Evolutionary conservation across 64 coral and sea anemone species (phyloP).

Genomic region (Astreopora myriophthalma): DNA sequence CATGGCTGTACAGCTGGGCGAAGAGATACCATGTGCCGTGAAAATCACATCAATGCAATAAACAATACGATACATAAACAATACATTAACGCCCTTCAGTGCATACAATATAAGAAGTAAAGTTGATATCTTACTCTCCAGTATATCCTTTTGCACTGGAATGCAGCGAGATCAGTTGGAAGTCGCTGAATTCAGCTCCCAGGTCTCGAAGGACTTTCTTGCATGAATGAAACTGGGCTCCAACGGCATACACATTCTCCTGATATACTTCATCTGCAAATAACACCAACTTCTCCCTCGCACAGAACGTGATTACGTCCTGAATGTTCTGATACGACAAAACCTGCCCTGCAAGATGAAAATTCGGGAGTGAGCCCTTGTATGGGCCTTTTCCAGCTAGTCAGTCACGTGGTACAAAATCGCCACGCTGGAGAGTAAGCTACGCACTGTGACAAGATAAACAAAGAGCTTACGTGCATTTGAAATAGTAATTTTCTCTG

Average conservation of each 20-base stretch:
- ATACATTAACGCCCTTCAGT: no score
- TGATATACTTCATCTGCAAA: slow-evolving; percentile 95
- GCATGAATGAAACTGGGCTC: slow-evolving; percentile 66
- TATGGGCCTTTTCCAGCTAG: no score
- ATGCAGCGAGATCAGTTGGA: slow-evolving; percentile 78
- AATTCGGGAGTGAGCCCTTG: not conserved
- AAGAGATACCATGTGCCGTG: no score
- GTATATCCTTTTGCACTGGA: slow-evolving; percentile 80
- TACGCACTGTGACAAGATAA: no score
- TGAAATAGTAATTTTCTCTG: no score
- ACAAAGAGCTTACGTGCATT: no score
- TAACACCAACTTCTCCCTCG: slow-evolving; percentile 60
- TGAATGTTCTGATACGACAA: slow-evolving; percentile 75
- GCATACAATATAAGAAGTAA: no score
- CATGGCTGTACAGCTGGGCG: no score
- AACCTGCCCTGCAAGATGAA: slow-evolving; percentile 59
- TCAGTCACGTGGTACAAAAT: no score
- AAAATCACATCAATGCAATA: no score
- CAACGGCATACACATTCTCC: slow-evolving; percentile 76
- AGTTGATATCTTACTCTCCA: slow-evolving; percentile 73
- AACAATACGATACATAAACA: no score
- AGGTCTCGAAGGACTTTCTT: slow-evolving; percentile 76
- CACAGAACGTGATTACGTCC: slow-evolving; percentile 82
- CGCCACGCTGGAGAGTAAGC: no score
- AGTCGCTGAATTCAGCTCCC: slow-evolving; percentile 59